phyloP scores from a whole-genome alignment of 2,797 vertebrate genomes.

The Champsocephalus gunnari region DNA sequence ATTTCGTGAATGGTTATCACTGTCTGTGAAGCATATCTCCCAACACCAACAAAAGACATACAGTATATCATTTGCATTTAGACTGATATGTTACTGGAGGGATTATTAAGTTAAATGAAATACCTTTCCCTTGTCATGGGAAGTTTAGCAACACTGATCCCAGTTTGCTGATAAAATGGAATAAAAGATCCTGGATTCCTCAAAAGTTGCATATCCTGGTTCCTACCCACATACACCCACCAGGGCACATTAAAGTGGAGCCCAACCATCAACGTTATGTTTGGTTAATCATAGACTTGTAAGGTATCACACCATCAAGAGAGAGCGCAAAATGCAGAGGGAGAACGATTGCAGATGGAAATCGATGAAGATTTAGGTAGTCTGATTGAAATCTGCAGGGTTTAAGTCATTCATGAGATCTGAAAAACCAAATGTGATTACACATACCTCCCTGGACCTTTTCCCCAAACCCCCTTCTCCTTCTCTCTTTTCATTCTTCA shows the following conservation, averaged over 20 bases:
- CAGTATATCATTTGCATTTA: constrained; percentile 51
- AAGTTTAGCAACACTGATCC: constrained; percentile 44
- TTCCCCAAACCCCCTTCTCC: constrained; percentile 23
- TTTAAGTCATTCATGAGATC: constrained; percentile 78
- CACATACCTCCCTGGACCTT: constrained; percentile 66
- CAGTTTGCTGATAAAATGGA: constrained; percentile 37
- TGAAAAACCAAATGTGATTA: constrained; percentile 80
- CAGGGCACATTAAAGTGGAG: constrained; percentile 15
- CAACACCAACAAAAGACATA: constrained; percentile 34
- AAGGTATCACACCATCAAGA: constrained; percentile 25
- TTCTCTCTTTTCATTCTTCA: constrained; percentile 77
- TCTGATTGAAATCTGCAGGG: constrained; percentile 71
- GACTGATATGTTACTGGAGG: constrained; percentile 43
- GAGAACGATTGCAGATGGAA: constrained; percentile 37
- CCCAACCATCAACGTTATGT: constrained; percentile 24
- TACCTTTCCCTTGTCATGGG: constrained; percentile 20
- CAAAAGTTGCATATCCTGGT: constrained; percentile 6
- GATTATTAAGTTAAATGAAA: constrained; percentile 47
- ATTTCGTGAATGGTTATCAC: constrained; percentile 44
- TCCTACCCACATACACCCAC: constrained; percentile 2
- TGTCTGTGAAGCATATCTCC: constrained; percentile 53
- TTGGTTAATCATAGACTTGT: constrained; percentile 20
- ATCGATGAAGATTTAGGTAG: constrained; percentile 58
- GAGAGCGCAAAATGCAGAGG: constrained; percentile 17
- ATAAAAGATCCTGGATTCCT: constrained; percentile 13